Evolutionary conservation across 2,888 invertebrate genomes (phyloP).

Genomic region (Laothoe populi): DNA sequence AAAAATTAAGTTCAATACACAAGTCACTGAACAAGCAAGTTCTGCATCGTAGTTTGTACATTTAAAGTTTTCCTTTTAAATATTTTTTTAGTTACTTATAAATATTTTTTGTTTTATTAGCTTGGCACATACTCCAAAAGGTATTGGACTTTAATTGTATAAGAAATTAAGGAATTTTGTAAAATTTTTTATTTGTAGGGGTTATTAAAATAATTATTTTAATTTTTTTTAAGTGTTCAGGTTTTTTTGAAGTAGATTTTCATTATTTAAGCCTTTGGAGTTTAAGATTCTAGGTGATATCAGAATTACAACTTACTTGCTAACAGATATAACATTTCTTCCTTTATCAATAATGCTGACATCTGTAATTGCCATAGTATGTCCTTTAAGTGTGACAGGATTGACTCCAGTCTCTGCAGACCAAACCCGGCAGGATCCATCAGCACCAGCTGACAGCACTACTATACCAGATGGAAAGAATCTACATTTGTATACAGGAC

Average conservation of each 20-base stretch:
- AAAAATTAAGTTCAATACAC: too few relatives aligned
- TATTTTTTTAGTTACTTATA: too few relatives aligned
- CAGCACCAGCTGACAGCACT: constrained; percentile 87
- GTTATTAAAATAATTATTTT: too few relatives aligned
- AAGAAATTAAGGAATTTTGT: too few relatives aligned
- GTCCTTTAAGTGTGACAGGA: constrained; percentile 87
- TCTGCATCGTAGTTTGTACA: too few relatives aligned
- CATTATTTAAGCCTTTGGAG: not conserved
- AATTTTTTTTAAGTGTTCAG: too few relatives aligned
- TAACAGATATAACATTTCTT: constrained; percentile 88
- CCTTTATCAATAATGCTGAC: constrained; percentile 87
- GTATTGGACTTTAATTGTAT: too few relatives aligned
- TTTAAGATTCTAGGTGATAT: not conserved
- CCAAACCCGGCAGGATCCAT: constrained; percentile 89
- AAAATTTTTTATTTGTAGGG: too few relatives aligned
- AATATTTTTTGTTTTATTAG: too few relatives aligned
- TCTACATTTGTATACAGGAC: constrained; percentile 87
- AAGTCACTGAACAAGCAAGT: too few relatives aligned
- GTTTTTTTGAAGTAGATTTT: not conserved
- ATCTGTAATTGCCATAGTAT: constrained; percentile 87
- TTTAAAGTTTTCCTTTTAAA: too few relatives aligned
- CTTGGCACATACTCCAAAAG: too few relatives aligned
- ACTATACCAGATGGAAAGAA: constrained; percentile 90
- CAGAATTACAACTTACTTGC: constrained; percentile 69
- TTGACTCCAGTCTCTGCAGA: constrained; percentile 88